Base-by-base conservation (phyloP, 2,797 vertebrate genomes). In the Bothrops alternatus region DNA sequence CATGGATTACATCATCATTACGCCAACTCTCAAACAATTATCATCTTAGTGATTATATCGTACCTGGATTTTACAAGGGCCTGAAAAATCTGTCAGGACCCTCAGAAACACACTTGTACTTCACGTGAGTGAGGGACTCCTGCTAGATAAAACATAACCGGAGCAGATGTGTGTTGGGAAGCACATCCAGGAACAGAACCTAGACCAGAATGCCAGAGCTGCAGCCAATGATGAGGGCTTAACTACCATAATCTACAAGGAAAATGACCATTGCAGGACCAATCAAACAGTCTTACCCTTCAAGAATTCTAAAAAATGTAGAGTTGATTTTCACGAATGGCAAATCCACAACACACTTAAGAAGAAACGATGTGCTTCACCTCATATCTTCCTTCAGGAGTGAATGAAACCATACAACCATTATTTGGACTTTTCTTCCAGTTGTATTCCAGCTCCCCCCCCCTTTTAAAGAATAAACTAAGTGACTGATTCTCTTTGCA, bases 61-160 rank as follows among this genome's bases (percentile, higher is more conserved):
- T 99, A 99, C 95, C 99, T 99, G 91, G 99, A 99, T 65, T 98
- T 88, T 98, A 98, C 26, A 93, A 96, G 0, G 98, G 98, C 1
- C 99, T 99, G 60, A 98, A 99, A 99, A 95, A 98, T 99, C 95
- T 99, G 98, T 95, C 99, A 99, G 85, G 98, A 99, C 97, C 98
- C 3, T 99, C 98, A 26, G 98, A 98, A 97, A 98, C 98, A 90
- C 98, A 98, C 96, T 53, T 1, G 99, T 98, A 69, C 99, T 99
- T 26, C 99, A 0, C 98, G 98, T 98, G 98, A 99, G 94, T 98
- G 98, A 87, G 99, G 99, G 97, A 99, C 99, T 97, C 99, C 20
- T 98, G 98, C 63, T 99, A 99, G 97, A 99, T 99, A 0, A 98
- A 99, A 96, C 99, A 98, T 0, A 99, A 99, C 57, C 99, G 53